Conservation (phyloP, 64 coral and sea anemone genomes). For the Dendronephthya gigantea region DNA sequence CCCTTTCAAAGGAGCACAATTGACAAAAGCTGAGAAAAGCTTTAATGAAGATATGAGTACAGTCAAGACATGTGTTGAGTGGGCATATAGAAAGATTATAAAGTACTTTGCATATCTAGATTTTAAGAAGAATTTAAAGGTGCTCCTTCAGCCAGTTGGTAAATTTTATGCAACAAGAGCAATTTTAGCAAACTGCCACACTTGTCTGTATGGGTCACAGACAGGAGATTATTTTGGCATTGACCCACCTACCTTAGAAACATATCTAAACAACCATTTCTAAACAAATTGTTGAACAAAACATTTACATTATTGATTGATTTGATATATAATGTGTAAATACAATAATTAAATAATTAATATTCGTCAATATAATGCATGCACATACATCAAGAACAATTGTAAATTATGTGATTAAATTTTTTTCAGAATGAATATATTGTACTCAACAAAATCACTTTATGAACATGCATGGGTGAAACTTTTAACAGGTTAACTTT, state of each 20-base stretch:
- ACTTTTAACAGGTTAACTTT: too few species aligned
- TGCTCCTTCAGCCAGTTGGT: constrained; percentile 33
- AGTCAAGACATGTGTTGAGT: background rate
- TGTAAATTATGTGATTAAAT: too few species aligned
- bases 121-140: constrained; percentile 32
- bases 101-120: constrained; percentile 35
- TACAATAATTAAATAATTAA: too few species aligned
- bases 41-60: background rate
- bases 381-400: too few species aligned
- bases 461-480: too few species aligned
- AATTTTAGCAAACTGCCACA: background rate
- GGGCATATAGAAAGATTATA: constrained; percentile 8
- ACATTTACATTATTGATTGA: too few species aligned
- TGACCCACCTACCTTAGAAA: background rate
- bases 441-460: too few species aligned
- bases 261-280: background rate
- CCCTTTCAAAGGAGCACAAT: background rate
- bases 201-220: background rate
- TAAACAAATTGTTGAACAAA: too few species aligned
- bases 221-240: background rate
- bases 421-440: too few species aligned
- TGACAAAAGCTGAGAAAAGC: background rate
- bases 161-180: constrained; percentile 22
- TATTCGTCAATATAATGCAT: too few species aligned
- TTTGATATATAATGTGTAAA: too few species aligned